Percentiles rank a stretch among this genome's conserved stretches.
These are phyloP conservation scores for Drosophila mauritiana DNA, from an alignment of 1,140 invertebrate genomes.

Conservation along the genomic window DNA sequence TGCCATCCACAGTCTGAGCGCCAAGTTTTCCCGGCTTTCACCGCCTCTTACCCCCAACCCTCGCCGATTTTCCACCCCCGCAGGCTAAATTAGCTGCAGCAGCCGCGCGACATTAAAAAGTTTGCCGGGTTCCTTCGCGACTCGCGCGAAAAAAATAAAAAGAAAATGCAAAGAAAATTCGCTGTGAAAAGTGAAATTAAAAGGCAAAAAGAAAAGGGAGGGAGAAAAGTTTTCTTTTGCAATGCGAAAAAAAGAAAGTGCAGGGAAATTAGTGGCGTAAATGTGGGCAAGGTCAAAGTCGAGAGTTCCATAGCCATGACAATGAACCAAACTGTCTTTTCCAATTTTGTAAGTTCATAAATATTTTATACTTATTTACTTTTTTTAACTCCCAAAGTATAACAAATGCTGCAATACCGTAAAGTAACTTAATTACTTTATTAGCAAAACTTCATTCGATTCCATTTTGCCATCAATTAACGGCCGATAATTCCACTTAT, in stretches of 20 bases:
- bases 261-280: constrained; percentile 35
- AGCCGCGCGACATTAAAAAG: constrained; percentile 81
- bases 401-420: no score
- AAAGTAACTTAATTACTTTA: constrained; percentile 30
- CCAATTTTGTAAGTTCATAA: background rate
- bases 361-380: no score
- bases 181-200: constrained; percentile 82
- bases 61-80: constrained; percentile 2
- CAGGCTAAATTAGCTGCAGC: constrained; percentile 75
- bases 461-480: constrained; percentile 48
- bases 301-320: constrained; percentile 30
- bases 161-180: constrained; percentile 57
- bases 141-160: constrained; percentile 47
- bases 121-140: constrained; percentile 59
- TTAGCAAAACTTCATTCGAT: constrained; percentile 26
- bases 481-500: constrained; percentile 31
- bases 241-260: constrained; percentile 18
- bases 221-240: constrained; percentile 28
- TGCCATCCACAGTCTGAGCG: constrained; percentile 68
- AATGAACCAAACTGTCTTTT: constrained; percentile 39
- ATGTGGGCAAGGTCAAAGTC: constrained; percentile 30
- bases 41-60: constrained; percentile 1
- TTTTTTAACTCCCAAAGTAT: no score
- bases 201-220: constrained; percentile 47
- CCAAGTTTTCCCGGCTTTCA: constrained; percentile 47